Percentiles rank a stretch among this genome's conserved stretches.
Evolutionary conservation across 2,888 invertebrate species (phyloP).

Genomic region (Epinotia bilunana): DNA sequence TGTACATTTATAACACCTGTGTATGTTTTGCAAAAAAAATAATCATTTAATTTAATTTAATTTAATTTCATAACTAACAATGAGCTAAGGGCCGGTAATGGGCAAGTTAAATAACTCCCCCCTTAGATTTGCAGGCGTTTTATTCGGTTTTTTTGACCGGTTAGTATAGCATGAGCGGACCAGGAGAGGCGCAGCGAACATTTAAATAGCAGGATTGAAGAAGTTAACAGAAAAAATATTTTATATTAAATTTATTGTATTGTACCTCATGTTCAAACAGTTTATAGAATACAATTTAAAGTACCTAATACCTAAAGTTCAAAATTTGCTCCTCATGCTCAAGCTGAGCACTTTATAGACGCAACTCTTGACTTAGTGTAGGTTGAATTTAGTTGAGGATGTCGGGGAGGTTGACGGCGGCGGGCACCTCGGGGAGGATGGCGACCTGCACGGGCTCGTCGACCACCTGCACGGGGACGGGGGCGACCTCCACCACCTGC

Average conservation of each 20-base stretch:
- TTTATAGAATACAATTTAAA: constrained; percentile 39
- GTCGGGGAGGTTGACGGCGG: constrained; percentile 56
- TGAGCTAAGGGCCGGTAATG: no score
- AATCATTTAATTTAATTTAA: no score
- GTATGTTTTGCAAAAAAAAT: no score
- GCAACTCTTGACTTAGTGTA: constrained; percentile 25
- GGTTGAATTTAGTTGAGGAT: constrained; percentile 56
- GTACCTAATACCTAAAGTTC: constrained; percentile 18
- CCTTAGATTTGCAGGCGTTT: no score
- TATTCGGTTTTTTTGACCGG: no score
- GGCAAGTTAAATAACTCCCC: no score
- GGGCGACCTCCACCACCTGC: constrained; percentile 44
- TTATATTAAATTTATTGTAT: constrained; percentile 30
- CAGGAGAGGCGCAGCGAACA: background rate
- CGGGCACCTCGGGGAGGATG: constrained; percentile 42
- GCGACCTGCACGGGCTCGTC: constrained; percentile 32
- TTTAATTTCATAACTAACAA: no score
- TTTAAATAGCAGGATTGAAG: background rate
- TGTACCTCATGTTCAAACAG: constrained; percentile 44
- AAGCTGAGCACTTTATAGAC: constrained; percentile 38
- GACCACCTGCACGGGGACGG: constrained; percentile 43
- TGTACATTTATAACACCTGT: no score
- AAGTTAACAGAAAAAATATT: constrained; percentile 11
- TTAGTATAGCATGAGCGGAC: no score
- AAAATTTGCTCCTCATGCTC: constrained; percentile 34